These are phyloP conservation scores for Delphinus delphis DNA, from an alignment of 2,113 vertebrate genomes.

Conservation along the genomic window DNA sequence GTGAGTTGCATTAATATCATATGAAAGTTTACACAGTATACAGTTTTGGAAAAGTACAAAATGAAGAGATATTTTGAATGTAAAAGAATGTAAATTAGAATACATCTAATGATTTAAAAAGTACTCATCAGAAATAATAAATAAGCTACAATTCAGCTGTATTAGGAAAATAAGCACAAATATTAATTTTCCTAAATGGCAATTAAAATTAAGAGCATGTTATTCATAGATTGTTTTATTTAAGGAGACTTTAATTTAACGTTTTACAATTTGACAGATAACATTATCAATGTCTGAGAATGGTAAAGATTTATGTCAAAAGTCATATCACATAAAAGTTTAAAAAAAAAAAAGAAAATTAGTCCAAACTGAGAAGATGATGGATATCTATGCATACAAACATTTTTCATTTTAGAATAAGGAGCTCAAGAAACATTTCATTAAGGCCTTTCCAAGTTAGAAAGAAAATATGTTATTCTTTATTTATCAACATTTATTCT, in stretches of 20 bases:
- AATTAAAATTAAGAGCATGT: not conserved
- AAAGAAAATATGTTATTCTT: slow-evolving; percentile 20
- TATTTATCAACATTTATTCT: not conserved
- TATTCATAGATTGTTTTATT: not conserved
- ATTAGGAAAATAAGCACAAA: slow-evolving; percentile 8
- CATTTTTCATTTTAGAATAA: not conserved
- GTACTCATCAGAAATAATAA: not conserved
- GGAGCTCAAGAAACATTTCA: not conserved
- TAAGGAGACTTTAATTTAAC: not conserved
- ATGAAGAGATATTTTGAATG: not conserved
- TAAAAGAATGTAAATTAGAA: not conserved
- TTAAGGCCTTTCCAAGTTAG: not conserved
- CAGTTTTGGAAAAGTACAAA: not conserved
- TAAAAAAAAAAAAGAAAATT: not conserved
- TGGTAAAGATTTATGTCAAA: not conserved
- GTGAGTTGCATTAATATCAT: not conserved
- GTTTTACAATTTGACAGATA: not conserved
- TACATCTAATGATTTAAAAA: not conserved
- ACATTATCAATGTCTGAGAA: not conserved
- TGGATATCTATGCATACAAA: not conserved
- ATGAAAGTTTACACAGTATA: not conserved
- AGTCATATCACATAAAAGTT: not conserved
- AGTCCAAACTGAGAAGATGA: not conserved
- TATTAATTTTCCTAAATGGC: not conserved
- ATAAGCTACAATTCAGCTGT: not conserved